Percentiles rank a stretch among this genome's conserved stretches.
phyloP scores from a whole-genome alignment of 2,113 vertebrate species.

The Rhinolophus sinicus region DNA sequence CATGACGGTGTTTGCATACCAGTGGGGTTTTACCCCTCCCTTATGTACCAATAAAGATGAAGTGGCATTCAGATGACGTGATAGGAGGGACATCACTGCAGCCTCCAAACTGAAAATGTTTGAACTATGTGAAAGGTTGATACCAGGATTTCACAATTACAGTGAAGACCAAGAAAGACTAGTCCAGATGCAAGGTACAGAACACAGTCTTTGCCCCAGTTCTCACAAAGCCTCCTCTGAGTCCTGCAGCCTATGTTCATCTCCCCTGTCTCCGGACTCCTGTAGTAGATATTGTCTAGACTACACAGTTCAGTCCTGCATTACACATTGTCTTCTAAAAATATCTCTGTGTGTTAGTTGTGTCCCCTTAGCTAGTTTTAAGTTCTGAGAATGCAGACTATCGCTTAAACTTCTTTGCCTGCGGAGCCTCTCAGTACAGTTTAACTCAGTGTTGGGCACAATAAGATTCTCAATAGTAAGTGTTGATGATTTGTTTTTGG shows the following conservation, averaged over 20 bases:
- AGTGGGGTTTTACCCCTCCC: slow-evolving; percentile 61
- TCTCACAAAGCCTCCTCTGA: slow-evolving; percentile 16
- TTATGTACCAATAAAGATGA: slow-evolving; percentile 71
- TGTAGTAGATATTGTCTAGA: neutral
- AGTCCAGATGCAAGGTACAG: slow-evolving; percentile 18
- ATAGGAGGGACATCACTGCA: slow-evolving; percentile 33
- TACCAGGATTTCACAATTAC: slow-evolving; percentile 60
- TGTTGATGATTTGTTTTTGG: neutral
- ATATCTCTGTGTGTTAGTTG: neutral
- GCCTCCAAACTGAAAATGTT: slow-evolving; percentile 48
- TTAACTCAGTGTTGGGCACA: neutral
- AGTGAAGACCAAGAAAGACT: slow-evolving; percentile 42
- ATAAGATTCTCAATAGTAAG: neutral
- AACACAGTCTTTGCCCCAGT: slow-evolving; percentile 33
- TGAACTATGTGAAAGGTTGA: slow-evolving; percentile 74
- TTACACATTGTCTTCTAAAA: neutral
- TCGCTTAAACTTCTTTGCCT: neutral
- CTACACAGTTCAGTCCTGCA: neutral
- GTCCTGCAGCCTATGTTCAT: accelerated
- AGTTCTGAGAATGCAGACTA: neutral
- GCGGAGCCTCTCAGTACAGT: neutral
- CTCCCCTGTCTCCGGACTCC: neutral
- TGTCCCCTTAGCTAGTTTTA: neutral
- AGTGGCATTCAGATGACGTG: slow-evolving; percentile 71
- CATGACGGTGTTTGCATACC: slow-evolving; percentile 75